These are phyloP conservation scores for Lanius collurio DNA, from an alignment of 2,113 vertebrate species.

Conservation along the genomic window DNA sequence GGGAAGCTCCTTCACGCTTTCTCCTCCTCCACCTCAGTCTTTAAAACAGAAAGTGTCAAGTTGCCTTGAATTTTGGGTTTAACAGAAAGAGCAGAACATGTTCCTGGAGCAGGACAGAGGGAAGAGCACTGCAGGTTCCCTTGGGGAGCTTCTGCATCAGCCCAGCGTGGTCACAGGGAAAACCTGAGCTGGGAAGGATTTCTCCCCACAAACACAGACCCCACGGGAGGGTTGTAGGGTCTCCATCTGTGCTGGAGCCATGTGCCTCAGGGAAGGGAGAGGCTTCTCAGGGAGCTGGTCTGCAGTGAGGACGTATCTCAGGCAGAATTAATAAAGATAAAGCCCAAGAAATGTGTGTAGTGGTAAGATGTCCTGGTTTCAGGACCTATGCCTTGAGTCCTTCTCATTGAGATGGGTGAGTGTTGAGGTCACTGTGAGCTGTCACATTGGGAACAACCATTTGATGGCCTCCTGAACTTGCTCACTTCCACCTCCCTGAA, in stretches of 20 bases:
- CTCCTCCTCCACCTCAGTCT: constrained; percentile 13
- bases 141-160: neutral
- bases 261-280: neutral
- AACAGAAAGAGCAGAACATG: rapidly evolving
- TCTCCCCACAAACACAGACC: neutral
- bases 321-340: neutral
- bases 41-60: neutral
- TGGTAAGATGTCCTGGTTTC: neutral
- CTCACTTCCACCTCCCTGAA: neutral
- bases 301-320: neutral
- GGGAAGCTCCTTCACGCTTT: neutral
- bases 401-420: neutral
- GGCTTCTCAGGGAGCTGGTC: neutral
- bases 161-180: neutral
- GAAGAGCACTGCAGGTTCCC: neutral
- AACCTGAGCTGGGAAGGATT: neutral
- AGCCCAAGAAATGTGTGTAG: neutral
- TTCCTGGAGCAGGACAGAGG: neutral
- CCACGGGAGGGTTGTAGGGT: neutral
- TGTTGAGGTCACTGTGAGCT: neutral
- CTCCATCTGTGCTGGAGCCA: rapidly evolving
- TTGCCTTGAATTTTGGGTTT: neutral
- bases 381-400: neutral
- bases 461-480: neutral
- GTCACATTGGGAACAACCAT: neutral